phyloP scores from a whole-genome alignment of 1,140 invertebrate species.

The honey bee (Apis mellifera) region DNA sequence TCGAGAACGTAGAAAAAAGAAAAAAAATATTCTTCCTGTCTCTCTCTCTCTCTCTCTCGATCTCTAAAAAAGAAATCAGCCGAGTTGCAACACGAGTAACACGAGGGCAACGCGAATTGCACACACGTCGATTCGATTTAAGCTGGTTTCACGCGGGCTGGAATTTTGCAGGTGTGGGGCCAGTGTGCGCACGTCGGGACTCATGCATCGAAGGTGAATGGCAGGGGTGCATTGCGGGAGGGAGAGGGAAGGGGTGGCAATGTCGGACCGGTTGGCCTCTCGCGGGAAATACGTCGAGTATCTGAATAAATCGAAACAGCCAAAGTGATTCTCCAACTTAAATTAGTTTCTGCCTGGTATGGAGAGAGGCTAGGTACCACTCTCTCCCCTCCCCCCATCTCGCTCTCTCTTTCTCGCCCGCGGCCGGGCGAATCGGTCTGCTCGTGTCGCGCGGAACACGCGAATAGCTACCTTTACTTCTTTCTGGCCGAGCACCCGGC shows the following conservation, averaged over 20 bases:
- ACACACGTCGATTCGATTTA: slow-evolving; percentile 38
- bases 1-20: too few species aligned
- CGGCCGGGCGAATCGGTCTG: too few species aligned
- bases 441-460: slow-evolving; percentile 55
- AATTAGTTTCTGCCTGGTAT: slow-evolving; percentile 77
- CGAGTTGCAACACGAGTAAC: too few species aligned
- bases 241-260: too few species aligned
- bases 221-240: neutral
- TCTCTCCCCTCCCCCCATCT: neutral
- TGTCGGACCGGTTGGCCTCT: slow-evolving; percentile 56
- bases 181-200: slow-evolving; percentile 48
- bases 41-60: too few species aligned
- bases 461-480: slow-evolving; percentile 56
- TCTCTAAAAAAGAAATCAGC: too few species aligned
- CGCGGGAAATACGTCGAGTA: slow-evolving; percentile 78
- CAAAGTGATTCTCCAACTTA: slow-evolving; percentile 80
- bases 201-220: slow-evolving; percentile 64
- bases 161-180: slow-evolving; percentile 39
- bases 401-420: neutral
- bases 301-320: slow-evolving; percentile 80
- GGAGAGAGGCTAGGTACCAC: slow-evolving; percentile 49
- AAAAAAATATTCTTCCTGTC: too few species aligned
- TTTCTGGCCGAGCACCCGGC: slow-evolving; percentile 23
- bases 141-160: slow-evolving; percentile 29
- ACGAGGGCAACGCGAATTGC: neutral